A percentile compares a stretch with the other conserved stretches of the same genome.
Evolutionary conservation across 1,140 invertebrate species (phyloP).

Genomic region (Hetaerina americana): DNA sequence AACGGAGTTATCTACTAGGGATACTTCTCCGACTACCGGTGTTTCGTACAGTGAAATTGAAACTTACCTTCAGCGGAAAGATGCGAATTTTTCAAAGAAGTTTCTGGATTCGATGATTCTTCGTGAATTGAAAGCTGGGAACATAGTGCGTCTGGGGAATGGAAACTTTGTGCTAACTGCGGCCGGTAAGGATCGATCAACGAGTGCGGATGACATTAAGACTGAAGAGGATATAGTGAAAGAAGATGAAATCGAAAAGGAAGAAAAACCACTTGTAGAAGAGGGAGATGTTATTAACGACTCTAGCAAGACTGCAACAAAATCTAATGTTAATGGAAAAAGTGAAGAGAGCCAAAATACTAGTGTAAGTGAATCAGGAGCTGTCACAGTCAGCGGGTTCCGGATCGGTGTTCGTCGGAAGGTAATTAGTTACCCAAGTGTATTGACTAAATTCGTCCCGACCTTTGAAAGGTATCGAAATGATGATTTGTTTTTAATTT

Average conservation of each 20-base stretch:
- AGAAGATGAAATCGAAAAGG: not conserved
- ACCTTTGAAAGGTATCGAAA: not conserved
- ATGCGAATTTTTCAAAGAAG: constrained; percentile 46
- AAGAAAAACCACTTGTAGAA: not conserved
- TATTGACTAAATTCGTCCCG: not conserved
- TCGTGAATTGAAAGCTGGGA: constrained; percentile 49
- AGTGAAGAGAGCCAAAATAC: not conserved
- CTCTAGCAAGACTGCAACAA: constrained; percentile 1
- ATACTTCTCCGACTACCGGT: constrained; percentile 52
- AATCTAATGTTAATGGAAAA: not conserved
- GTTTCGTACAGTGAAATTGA: constrained; percentile 49
- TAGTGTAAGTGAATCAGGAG: not conserved
- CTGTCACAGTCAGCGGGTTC: constrained; percentile 7
- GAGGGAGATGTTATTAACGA: too few relatives aligned
- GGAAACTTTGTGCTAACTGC: constrained; percentile 48
- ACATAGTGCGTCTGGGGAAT: constrained; percentile 47
- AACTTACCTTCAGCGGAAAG: constrained; percentile 44
- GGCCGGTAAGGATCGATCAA: not conserved
- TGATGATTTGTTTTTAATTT: not conserved
- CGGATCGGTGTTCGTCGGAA: constrained; percentile 11
- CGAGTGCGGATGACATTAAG: not conserved
- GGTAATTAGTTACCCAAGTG: constrained; percentile 3
- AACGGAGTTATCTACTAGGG: constrained; percentile 49
- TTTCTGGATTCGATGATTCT: constrained; percentile 48
- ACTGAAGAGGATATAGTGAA: not conserved